These are phyloP conservation scores for Physocephala rufipes DNA, from an alignment of 2,888 invertebrate genomes.

Conservation along the genomic window DNA sequence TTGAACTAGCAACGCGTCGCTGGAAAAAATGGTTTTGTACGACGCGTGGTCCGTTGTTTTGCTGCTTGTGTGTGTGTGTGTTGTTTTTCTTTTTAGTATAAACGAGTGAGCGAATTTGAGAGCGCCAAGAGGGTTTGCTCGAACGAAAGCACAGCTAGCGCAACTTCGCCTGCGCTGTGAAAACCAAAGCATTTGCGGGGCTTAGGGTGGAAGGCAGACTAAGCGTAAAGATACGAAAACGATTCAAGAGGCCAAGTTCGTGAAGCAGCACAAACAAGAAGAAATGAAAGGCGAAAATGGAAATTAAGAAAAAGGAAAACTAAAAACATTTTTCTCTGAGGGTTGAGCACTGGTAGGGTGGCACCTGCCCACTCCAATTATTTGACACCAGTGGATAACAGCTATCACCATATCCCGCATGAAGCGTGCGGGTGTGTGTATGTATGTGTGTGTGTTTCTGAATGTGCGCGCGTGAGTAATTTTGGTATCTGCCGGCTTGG, in stretches of 20 bases:
- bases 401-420: too few species aligned
- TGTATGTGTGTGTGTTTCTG: too few species aligned
- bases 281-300: neutral
- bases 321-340: neutral
- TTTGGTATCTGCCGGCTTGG: too few species aligned
- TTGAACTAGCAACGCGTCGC: slow-evolving; percentile 20
- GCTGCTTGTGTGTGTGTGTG: slow-evolving; percentile 17
- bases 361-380: too few species aligned
- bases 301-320: neutral
- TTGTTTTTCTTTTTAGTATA: neutral
- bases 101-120: slow-evolving; percentile 14
- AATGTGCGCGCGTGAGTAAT: too few species aligned
- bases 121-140: neutral
- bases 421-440: too few species aligned
- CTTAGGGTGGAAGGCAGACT: slow-evolving; percentile 30
- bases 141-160: slow-evolving; percentile 18
- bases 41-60: slow-evolving; percentile 1
- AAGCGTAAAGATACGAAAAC: slow-evolving; percentile 26
- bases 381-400: too few species aligned
- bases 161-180: slow-evolving; percentile 22
- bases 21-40: slow-evolving; percentile 18
- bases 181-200: neutral
- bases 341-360: too few species aligned
- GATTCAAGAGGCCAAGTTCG: slow-evolving; percentile 15
- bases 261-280: neutral